phyloP scores from a whole-genome alignment of 2,888 invertebrate genomes.

The Microctonus hyperodae region DNA sequence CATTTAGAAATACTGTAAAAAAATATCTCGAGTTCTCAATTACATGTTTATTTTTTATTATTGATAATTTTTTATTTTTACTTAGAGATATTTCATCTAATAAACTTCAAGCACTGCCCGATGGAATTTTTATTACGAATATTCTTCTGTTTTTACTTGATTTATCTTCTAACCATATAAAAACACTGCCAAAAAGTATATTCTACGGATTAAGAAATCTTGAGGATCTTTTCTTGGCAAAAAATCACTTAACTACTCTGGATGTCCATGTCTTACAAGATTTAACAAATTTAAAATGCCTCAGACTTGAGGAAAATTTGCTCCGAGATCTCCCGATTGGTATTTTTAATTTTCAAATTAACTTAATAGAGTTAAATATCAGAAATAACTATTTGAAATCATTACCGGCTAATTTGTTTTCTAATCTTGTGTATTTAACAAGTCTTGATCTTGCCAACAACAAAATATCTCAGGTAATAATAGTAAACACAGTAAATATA shows the following conservation, averaged over 20 bases:
- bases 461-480: conserved; percentile 65
- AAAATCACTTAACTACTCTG: conserved; percentile 70
- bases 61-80: conserved; percentile 5
- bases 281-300: conserved; percentile 68
- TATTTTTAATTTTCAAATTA: conserved; percentile 67
- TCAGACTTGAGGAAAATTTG: conserved; percentile 74
- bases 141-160: conserved; percentile 67
- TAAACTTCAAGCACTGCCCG: conserved; percentile 69
- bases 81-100: conserved; percentile 71
- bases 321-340: conserved; percentile 68
- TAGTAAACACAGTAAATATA: background rate
- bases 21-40: background rate
- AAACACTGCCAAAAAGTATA: conserved; percentile 70
- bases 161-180: conserved; percentile 77
- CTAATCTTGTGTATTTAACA: conserved; percentile 67
- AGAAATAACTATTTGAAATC: conserved; percentile 72
- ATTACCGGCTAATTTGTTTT: conserved; percentile 69
- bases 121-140: conserved; percentile 65
- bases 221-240: conserved; percentile 73
- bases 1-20: conserved; percentile 57
- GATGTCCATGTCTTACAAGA: conserved; percentile 69
- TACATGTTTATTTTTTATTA: too few species aligned
- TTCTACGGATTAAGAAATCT: conserved; percentile 69
- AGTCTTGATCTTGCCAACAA: conserved; percentile 76
- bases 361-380: conserved; percentile 74